phyloP scores from a whole-genome alignment of 2,888 invertebrate species.

The Coleophora deauratella region DNA sequence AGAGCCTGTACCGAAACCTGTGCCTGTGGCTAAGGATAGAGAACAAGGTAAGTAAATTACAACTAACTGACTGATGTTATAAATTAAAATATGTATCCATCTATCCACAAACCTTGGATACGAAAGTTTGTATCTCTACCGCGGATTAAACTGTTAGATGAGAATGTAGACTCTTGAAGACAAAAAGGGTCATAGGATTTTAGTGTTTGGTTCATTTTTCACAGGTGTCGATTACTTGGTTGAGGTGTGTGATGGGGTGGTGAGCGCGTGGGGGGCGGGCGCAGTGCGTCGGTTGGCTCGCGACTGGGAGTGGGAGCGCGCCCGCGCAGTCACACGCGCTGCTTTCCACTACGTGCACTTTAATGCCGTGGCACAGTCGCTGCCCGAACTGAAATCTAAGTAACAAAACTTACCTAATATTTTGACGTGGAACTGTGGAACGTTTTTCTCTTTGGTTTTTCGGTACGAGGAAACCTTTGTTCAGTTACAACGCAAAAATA shows the following conservation, averaged over 20 bases:
- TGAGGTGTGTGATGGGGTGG: slow-evolving; percentile 86
- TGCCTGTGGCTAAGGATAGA: slow-evolving; percentile 75
- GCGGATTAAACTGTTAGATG: no score
- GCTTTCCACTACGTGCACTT: slow-evolving; percentile 93
- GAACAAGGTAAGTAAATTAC: slow-evolving; percentile 74
- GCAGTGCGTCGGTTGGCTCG: slow-evolving; percentile 87
- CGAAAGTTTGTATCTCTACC: no score
- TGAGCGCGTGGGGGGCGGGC: slow-evolving; percentile 92
- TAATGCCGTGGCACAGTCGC: slow-evolving; percentile 82
- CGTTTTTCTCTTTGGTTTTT: no score
- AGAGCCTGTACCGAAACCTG: slow-evolving; percentile 64
- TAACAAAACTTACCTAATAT: no score
- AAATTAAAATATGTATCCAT: not conserved
- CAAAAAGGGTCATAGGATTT: no score
- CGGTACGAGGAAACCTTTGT: no score
- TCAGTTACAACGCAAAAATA: no score
- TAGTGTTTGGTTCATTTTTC: slow-evolving; percentile 15
- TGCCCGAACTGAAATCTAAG: slow-evolving; percentile 83
- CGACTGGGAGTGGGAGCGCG: slow-evolving; percentile 85
- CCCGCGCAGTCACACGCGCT: slow-evolving; percentile 84
- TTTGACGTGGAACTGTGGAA: no score
- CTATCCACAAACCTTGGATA: no score
- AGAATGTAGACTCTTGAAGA: no score
- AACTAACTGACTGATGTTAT: no score
- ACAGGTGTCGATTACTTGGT: slow-evolving; percentile 91